Conservation (phyloP, 2,888 invertebrate species). For the Dioctria linearis region DNA sequence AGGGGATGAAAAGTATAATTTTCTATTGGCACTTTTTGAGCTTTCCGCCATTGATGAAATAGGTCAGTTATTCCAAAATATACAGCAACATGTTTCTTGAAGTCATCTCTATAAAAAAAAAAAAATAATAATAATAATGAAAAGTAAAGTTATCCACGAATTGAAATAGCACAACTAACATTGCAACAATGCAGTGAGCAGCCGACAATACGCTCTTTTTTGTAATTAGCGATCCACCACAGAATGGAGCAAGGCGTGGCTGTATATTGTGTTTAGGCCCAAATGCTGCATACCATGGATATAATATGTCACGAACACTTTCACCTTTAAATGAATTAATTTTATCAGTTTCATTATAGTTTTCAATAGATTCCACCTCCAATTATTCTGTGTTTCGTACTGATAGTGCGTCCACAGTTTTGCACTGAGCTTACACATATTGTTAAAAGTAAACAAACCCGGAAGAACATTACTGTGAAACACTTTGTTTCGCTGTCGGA, state of each 20-base stretch:
- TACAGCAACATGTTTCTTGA: background rate
- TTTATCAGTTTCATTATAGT: no score
- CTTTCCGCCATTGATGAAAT: background rate
- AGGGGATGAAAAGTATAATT: background rate
- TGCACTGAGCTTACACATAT: no score
- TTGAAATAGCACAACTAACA: background rate
- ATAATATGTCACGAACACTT: background rate
- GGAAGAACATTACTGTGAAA: no score
- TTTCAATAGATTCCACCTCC: no score
- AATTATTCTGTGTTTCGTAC: no score
- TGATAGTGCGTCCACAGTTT: no score
- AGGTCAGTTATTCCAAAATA: background rate
- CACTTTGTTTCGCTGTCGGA: no score
- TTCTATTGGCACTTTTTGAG: background rate
- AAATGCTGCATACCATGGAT: conserved; percentile 16
- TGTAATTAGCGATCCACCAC: conserved; percentile 55
- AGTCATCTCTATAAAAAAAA: background rate
- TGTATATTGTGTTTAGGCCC: background rate
- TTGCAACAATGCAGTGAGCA: conserved; percentile 54
- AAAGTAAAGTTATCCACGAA: background rate
- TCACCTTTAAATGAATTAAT: no score
- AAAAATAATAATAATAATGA: background rate
- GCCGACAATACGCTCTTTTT: conserved; percentile 55
- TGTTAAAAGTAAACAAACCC: no score
- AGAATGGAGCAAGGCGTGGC: background rate